Base-by-base conservation (phyloP, 1,140 invertebrate species). In the Hyles vespertilio region DNA sequence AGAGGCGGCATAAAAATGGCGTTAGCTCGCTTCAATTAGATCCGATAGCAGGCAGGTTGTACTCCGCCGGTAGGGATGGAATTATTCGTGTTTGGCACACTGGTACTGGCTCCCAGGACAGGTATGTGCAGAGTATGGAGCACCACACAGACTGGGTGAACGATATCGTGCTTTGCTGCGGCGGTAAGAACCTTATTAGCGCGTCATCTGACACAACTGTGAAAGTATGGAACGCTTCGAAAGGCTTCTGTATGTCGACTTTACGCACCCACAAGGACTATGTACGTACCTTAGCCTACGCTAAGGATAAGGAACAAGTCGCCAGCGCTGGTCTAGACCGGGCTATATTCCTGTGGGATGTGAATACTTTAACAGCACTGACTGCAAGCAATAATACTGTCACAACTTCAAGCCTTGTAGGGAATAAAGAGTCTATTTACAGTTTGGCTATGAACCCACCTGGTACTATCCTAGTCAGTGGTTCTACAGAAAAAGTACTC, bases 61-160 rank as follows among this genome's bases (percentile, higher is more conserved):
- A 98, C 90, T 98, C 98, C 1, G 98, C 98, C 60, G 98, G 98
- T n/a, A 91, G 98, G 63, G 99, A 99, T 90, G 97, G 97, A 48
- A 98, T 99, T 67, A 99, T 99, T 74, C 92, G 99, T 56, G 98
- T 99, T 81, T 99, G 98, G 97, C 97, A 98, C 78, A 93, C 93
- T 22, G 82, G 75, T 0, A 76, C 72, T 10, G 84, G 84, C 34
- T 67, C 82, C 3, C 91, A 90, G 73, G 96, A 98, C 71, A 93
- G 94, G 49, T 99, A 98, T 84, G 93, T 98, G 46, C 96, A 98
- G 74, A 98, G 98, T 2, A 96, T 97, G 95, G 96, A 97, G 80
- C 98, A 99, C 90, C 98, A 99, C 79, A 99, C 98, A 11, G 98
- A 99, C 89, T 99, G 98, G 98, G 98, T 99, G 9, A 99, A 99